Evolutionary conservation across 2,888 invertebrate species (phyloP), one percentile per base, ranked within the genome.

Genomic region (Timema cristinae): DNA sequence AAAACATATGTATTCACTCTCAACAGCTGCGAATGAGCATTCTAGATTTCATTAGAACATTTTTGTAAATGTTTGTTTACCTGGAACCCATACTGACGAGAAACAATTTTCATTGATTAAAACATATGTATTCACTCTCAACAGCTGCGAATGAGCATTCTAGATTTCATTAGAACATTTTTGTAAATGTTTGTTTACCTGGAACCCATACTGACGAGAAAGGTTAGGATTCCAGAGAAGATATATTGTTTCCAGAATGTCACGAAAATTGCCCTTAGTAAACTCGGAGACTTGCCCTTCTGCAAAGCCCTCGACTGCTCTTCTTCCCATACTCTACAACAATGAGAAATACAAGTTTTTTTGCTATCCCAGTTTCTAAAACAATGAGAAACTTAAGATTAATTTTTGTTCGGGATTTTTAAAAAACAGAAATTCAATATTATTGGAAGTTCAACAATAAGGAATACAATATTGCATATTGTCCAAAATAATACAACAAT

Each of bases 201-300:
- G 63, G 63, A 48, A 6, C 32, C 63, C 32, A 63, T 48, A 48
- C 63, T 63, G 63, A 63, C 32, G 32, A 63, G 9, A 48, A 63
- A 48, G 48, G 47, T 63, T 13, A 63, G 47, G 13, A 63, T 11
- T 47, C 63, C 63, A 15, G 47, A 48, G 63, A 32, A 63, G 10
- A 32, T 47, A 48, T 32, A 63, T 48, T 63, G 63, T 63, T 16
- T 16, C 47, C 63, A 10, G 16, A 63, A 63, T 32, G 63, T 63
- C 13, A 9, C 48, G 10, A 63, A 2, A 48, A 63, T 63, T 47
- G 63, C 63, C 48, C 13, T 63, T 48, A 63, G 48, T 47, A 63
- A 63, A n/a, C 63, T 63, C 10, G 63, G 63, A 63, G 32, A 32
- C 63, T 63, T 63, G 32, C 63, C 63, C 13, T 63, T 63, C 6